A percentile compares a stretch with the other conserved stretches of the same genome.
These are phyloP conservation scores for Pseudonaja textilis DNA, from an alignment of 2,113 vertebrate species.

Conservation along the genomic window DNA sequence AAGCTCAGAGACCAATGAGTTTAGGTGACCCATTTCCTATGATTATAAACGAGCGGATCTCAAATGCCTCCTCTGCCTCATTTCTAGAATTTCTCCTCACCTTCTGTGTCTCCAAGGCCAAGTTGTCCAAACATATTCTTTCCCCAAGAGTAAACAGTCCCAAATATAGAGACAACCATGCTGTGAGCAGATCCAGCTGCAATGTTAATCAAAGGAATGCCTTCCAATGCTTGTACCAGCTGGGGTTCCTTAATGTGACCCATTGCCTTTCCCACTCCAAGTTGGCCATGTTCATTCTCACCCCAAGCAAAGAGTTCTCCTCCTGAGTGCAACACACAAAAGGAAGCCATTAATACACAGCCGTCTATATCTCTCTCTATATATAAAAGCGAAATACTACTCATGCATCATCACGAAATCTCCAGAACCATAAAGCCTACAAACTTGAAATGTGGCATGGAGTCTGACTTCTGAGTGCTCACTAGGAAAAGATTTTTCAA, in stretches of 20 bases:
- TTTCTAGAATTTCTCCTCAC: slow-evolving; percentile 57
- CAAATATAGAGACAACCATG: slow-evolving; percentile 80
- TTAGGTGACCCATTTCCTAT: background rate
- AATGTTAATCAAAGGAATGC: slow-evolving; percentile 83
- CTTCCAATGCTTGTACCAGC: slow-evolving; percentile 75
- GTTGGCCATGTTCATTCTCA: slow-evolving; percentile 81
- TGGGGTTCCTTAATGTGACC: slow-evolving; percentile 65
- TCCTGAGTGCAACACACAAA: slow-evolving; percentile 66
- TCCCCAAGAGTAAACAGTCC: slow-evolving; percentile 90
- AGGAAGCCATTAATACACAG: background rate
- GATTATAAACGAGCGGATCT: background rate
- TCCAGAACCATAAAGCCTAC: no score
- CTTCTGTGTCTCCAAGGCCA: slow-evolving; percentile 83
- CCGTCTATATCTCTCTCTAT: no score
- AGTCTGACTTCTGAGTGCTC: no score
- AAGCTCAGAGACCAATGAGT: background rate
- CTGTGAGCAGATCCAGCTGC: slow-evolving; percentile 88
- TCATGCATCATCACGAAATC: no score
- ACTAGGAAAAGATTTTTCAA: no score
- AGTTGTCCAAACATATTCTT: slow-evolving; percentile 88
- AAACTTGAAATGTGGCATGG: no score
- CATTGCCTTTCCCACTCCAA: slow-evolving; percentile 76
- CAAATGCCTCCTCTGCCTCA: background rate
- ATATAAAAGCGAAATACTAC: no score
- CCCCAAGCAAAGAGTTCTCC: slow-evolving; percentile 90